These are phyloP conservation scores for Eptatretus atami DNA, from an alignment of 2,797 vertebrate genomes.

Conservation along the genomic window DNA sequence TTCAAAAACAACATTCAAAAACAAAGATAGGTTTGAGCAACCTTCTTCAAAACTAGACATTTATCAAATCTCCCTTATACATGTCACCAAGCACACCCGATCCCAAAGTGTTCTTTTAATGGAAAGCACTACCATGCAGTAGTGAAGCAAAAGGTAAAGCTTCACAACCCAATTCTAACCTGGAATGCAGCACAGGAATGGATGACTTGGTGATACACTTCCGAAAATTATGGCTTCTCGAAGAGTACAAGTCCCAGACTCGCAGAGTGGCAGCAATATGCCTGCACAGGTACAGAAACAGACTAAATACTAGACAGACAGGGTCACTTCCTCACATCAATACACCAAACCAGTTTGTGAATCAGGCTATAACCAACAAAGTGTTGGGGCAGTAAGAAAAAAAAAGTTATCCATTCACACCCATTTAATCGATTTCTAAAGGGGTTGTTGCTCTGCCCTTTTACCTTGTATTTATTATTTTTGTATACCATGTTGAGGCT, in stretches of 20 bases:
- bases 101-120: no score
- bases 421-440: no score
- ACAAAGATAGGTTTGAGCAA: neutral
- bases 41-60: no score
- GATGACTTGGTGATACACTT: conserved; percentile 81
- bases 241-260: conserved; percentile 66
- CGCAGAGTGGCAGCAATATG: conserved; percentile 63
- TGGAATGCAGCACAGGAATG: conserved; percentile 73
- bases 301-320: neutral
- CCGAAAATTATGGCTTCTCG: conserved; percentile 74
- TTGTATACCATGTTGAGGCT: no score
- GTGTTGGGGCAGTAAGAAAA: neutral
- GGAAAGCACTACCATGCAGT: no score
- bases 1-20: neutral
- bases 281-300: conserved; percentile 16
- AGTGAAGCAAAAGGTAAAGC: no score
- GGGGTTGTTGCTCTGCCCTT: no score
- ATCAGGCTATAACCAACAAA: neutral
- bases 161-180: conserved; percentile 17
- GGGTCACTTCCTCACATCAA: no score
- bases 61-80: no score
- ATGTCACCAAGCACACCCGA: neutral
- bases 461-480: no score
- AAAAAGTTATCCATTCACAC: neutral
- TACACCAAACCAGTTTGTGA: neutral